A percentile compares a stretch with the other conserved stretches of the same genome.
phyloP scores from a whole-genome alignment of 2,797 vertebrate species.

The Okamejei kenojei region DNA sequence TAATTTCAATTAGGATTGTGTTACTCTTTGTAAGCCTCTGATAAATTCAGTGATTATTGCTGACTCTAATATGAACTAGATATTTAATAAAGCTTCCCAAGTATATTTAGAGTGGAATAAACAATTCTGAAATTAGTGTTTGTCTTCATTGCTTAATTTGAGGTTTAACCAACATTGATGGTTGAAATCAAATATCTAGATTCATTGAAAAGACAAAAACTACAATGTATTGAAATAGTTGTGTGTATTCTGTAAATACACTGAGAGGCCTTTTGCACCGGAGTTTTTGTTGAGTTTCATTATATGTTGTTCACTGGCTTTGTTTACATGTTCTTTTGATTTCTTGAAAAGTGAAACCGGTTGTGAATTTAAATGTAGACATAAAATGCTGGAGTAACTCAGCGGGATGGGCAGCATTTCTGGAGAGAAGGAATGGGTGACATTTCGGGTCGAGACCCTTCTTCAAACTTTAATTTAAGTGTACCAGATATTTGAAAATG shows the following conservation, averaged over 20 bases:
- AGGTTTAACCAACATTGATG: neutral
- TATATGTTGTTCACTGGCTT: neutral
- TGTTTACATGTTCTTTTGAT: neutral
- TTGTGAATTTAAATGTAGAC: neutral
- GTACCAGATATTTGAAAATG: neutral
- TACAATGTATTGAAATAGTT: neutral
- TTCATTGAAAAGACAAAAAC: neutral
- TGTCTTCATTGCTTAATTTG: neutral
- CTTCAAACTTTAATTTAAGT: neutral
- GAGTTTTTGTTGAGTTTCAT: neutral
- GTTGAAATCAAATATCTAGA: neutral
- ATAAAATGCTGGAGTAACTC: too few relatives aligned
- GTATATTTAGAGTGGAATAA: too few relatives aligned
- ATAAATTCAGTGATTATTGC: neutral
- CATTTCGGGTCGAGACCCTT: too few relatives aligned
- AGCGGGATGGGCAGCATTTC: too few relatives aligned
- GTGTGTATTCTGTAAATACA: neutral
- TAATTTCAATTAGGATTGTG: neutral
- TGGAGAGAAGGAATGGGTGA: too few relatives aligned
- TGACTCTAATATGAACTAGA: neutral
- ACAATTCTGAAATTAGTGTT: too few relatives aligned
- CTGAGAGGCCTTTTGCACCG: neutral
- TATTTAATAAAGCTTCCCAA: too few relatives aligned
- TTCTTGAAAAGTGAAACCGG: neutral
- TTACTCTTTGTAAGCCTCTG: neutral